Base-by-base conservation (phyloP, 2,113 vertebrate species). In the Circaetus gallicus region DNA sequence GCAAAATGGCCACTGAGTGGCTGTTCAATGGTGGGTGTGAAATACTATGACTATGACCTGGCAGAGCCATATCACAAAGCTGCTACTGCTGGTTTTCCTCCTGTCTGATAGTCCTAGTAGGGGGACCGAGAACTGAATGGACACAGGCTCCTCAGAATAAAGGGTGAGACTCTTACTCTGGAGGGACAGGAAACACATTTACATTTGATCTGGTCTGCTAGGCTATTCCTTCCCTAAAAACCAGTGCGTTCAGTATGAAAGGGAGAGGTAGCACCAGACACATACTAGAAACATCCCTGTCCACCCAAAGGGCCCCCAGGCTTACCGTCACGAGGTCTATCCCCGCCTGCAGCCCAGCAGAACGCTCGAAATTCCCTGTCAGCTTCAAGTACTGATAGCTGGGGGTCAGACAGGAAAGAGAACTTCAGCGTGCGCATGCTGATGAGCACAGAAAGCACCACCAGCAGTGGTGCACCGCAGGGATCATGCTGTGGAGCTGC, bases 281-380 rank as follows among this genome's bases (percentile, higher is more conserved):
- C 28, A 9, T 1, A 31, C 4, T 4, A 47, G 8, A 42, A 38
- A 45, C 31, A 2, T 13, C 61, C 45, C 73, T 50, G 58, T 11
- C 2, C 21, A 45, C 21, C n/a, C 38, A 29, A 31, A 9, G 13
- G 45, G 11, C 14, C 47, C 56, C 31, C 42, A 38, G 28, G 74
- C 98, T 97, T 93, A 99, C 99, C 93, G 95, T 97, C 62, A 99
- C 97, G 0, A 99, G 98, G 94, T 99, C 89, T 69, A 99, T 96
- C 62, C 99, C 99, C 3, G 99, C 99, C 97, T 99, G 99, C 53
- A 99, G 98, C 65, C 99, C 99, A 15, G 98, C 99, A 11, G 99
- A 99, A 53, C 99, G 99, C 95, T 99, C 98, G 16, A 99, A 99
- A 97, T 99, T 99, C 53, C 99, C 99, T 6, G 74, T 97, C 42